These are phyloP conservation scores for Gouania willdenowi DNA, from an alignment of 2,797 vertebrate species.

Conservation along the genomic window DNA sequence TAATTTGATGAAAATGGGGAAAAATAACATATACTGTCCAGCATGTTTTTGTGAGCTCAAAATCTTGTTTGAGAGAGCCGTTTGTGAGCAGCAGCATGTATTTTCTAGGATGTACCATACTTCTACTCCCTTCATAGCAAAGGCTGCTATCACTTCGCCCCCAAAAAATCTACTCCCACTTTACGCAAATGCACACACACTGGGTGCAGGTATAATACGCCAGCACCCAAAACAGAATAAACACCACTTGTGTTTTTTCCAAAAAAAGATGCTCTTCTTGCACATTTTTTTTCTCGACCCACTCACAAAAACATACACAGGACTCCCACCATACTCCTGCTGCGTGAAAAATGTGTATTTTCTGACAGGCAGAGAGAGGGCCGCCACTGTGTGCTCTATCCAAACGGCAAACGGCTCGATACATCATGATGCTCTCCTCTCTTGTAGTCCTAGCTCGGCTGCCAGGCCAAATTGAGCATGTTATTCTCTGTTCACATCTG, in stretches of 20 bases:
- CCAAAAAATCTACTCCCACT: not conserved
- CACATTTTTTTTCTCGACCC: slow-evolving; percentile 9
- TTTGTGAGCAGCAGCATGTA: too few species aligned
- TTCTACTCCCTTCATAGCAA: too few species aligned
- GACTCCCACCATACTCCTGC: slow-evolving; percentile 80
- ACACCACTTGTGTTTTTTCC: not conserved
- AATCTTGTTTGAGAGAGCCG: too few species aligned
- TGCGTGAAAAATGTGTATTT: slow-evolving; percentile 90
- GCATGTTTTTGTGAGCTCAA: too few species aligned
- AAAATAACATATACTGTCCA: too few species aligned
- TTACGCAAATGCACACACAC: not conserved
- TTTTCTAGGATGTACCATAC: too few species aligned
- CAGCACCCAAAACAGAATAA: slow-evolving; percentile 11
- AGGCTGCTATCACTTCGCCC: not conserved
- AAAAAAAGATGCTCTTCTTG: slow-evolving; percentile 3
- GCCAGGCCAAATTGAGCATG: slow-evolving; percentile 86
- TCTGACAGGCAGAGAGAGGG: slow-evolving; percentile 83
- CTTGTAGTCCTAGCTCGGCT: slow-evolving; percentile 69
- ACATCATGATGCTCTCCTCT: slow-evolving; percentile 74
- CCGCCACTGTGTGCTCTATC: slow-evolving; percentile 71
- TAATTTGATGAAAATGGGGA: too few species aligned
- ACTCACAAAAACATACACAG: slow-evolving; percentile 23
- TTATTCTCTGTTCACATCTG: slow-evolving; percentile 90
- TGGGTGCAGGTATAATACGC: not conserved
- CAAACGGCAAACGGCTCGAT: slow-evolving; percentile 84